A percentile compares a stretch with the other conserved stretches of the same genome.
Evolutionary conservation across 2,797 vertebrate genomes (phyloP).

Genomic region (Scomberomorus guttatus): DNA sequence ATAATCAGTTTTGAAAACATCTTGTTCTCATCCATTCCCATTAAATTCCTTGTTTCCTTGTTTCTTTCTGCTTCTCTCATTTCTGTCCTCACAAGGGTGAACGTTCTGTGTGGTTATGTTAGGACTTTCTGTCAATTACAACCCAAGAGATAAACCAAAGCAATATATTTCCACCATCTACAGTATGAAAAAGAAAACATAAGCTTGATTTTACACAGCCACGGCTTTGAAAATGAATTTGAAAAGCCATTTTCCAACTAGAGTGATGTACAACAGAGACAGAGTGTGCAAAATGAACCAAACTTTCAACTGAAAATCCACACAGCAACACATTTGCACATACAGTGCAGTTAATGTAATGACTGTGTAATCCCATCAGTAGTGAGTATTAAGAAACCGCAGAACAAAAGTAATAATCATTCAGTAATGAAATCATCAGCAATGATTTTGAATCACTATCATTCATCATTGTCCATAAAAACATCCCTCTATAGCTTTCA

Average conservation of each 20-base stretch:
- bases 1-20: background rate
- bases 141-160: conserved; percentile 3
- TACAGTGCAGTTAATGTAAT: background rate
- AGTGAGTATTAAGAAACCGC: background rate
- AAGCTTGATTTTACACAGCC: conserved; percentile 6
- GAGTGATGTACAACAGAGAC: background rate
- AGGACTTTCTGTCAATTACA: background rate
- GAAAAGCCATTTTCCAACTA: background rate
- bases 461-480: background rate
- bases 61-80: conserved; percentile 1
- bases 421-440: background rate
- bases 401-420: background rate
- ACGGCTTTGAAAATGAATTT: conserved; percentile 17
- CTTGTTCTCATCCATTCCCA: background rate
- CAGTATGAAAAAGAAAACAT: conserved; percentile 5
- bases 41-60: background rate
- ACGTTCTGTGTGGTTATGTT: background rate
- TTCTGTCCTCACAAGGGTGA: conserved; percentile 12
- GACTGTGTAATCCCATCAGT: background rate
- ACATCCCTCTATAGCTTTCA: background rate
- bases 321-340: background rate
- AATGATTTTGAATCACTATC: background rate
- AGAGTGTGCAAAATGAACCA: background rate
- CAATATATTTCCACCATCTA: background rate
- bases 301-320: background rate